phyloP scores from a whole-genome alignment of 2,888 invertebrate species.

The Papilio gigon region DNA sequence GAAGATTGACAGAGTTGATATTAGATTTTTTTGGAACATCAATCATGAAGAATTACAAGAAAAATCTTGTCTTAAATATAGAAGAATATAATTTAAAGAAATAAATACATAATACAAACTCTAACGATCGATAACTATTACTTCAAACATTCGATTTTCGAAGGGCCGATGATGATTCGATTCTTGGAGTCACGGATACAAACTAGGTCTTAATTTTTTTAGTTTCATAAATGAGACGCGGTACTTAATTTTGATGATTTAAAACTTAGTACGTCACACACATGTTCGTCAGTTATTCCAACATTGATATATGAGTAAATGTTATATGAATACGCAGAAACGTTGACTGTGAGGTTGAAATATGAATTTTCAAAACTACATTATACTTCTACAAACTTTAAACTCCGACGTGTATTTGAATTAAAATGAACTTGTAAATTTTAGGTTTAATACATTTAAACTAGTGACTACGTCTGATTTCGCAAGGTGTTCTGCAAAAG shows the following conservation, averaged over 20 bases:
- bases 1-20: background rate
- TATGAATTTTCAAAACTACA: slow-evolving; percentile 11
- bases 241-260: too few relatives aligned
- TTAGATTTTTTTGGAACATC: background rate
- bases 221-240: too few relatives aligned
- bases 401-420: slow-evolving; percentile 7
- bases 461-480: background rate
- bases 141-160: too few relatives aligned
- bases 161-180: too few relatives aligned
- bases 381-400: slow-evolving; percentile 5
- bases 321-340: slow-evolving; percentile 30
- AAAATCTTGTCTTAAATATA: background rate
- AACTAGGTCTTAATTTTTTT: too few relatives aligned
- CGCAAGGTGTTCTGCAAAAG: background rate
- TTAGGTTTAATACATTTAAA: background rate
- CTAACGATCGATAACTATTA: too few relatives aligned
- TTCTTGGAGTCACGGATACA: too few relatives aligned
- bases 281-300: slow-evolving; percentile 26
- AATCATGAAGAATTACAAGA: background rate
- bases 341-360: slow-evolving; percentile 5
- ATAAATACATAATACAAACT: too few relatives aligned
- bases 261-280: background rate
- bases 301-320: slow-evolving; percentile 30
- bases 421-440: slow-evolving; percentile 27
- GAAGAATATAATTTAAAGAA: too few relatives aligned